Evolutionary conservation across 2,888 invertebrate genomes (phyloP), one percentile per base, ranked within the genome.

Genomic region (Apamea sordens): DNA sequence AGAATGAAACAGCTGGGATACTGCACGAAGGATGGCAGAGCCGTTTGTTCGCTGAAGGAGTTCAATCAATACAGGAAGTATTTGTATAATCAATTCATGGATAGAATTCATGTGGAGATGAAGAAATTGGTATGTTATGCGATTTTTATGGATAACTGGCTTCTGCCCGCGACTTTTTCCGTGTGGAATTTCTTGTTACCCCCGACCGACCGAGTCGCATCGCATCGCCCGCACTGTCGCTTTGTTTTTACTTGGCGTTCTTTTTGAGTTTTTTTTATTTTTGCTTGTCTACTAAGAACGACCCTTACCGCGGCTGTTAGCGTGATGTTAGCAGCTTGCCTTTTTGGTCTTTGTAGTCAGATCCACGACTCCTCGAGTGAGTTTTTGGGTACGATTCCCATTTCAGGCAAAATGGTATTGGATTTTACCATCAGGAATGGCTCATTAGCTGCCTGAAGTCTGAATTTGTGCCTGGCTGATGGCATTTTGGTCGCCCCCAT

Each of bases 31-130:
- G 95, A 97, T 41, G 97, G 97, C 2, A 95, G 97, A 75, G 97
- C 98, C 0, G 97, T 98, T 2, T 98, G 98, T 90, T 97, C 97
- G 2, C 91, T 98, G 32, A 97, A 97, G 83, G 97, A 98, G 88
- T 98, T 98, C 91, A 98, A 98, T 90, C 96, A 97, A 83, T 97
- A 97, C 93, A 97, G 98, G 76, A 97, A 97, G 85, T 97, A 97
- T 86, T 91, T 98, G 75, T 97, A 97, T 85, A 97, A 97, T 80
- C 95, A 96, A 32, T 97, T 97, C 83, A 95, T 97, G 92, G 97
- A 97, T 77, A 94, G 96, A 76, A 96, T 97, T 79, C 96, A 97
- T 78, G 92, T 93, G 92, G 95, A 94, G 84, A 95, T 97, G 89
- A 93, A 89, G 73, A 92, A 92, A 71, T 76, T 96, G 93, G 97